These are phyloP conservation scores for Sorex araneus DNA, from an alignment of 2,113 vertebrate species.

Conservation along the genomic window DNA sequence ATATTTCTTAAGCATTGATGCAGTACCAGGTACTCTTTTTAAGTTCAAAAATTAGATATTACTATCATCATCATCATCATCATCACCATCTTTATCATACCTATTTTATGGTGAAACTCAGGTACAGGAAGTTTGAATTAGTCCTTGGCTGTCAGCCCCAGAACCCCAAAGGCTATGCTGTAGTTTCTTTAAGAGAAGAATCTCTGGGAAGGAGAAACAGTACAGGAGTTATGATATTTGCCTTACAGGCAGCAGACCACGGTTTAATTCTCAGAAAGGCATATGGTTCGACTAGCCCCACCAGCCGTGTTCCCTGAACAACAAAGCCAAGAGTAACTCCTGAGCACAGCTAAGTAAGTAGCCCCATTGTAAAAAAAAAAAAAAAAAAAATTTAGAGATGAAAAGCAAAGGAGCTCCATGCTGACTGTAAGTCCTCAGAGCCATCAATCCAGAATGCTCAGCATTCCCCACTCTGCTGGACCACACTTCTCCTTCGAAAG, in stretches of 20 bases:
- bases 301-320: no score
- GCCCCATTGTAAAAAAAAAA: no score
- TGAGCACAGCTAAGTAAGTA: no score
- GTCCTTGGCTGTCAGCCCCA: not conserved
- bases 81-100: no score
- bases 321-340: no score
- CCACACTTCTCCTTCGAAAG: constrained; percentile 1
- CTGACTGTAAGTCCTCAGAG: not conserved
- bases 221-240: no score
- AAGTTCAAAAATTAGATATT: not conserved
- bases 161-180: not conserved
- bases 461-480: not conserved
- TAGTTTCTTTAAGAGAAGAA: not conserved
- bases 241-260: no score
- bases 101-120: constrained; percentile 11
- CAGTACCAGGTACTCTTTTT: not conserved
- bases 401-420: not conserved
- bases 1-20: not conserved
- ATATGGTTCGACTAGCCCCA: no score
- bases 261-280: no score
- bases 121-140: not conserved
- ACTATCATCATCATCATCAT: constrained; percentile 7
- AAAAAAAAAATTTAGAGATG: no score
- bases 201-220: not conserved
- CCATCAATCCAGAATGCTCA: constrained; percentile 33